Base-by-base conservation (phyloP, 2,888 invertebrate genomes). In the Orchestes rusci region DNA sequence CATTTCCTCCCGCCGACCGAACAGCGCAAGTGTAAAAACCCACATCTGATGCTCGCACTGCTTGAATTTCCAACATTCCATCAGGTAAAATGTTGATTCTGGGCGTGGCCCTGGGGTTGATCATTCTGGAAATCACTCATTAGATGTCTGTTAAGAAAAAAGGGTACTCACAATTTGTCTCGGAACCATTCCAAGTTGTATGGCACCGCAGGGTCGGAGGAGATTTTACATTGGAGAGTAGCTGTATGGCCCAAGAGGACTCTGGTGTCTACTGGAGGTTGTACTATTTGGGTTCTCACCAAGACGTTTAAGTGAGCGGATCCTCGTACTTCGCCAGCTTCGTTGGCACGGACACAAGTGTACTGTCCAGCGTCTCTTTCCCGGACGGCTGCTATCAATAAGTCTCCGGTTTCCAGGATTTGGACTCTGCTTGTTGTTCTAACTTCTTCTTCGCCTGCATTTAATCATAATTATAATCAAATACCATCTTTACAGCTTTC, bases 11-110 rank as follows among this genome's bases (percentile, higher is more conserved):
- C 13, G 86, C 80, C 36, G 94, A 91, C 53, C 82, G 80, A 29
- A 97, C 87, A 29, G 86, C 76, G 66, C 97, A 97, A 31, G 85
- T 84, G 71, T 99, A 99, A 52, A 82, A 80, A 37, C 97, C 97
- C 36, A 93, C 95, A 70, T 96, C 96, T 39, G 87, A 82, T 2
- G 92, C 90, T 48, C 92, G 76, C 37, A 90, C 91, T 16, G 91
- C 90, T 54, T 83, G 81, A 54, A 94, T 91, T 66, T 85, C 84
- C 54, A 95, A 70, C 16, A 88, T 88, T 4, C 93, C 94, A 63
- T 93, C 90, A 23, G 75, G 74, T 48, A 81, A 77, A 55, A 88
- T 79, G 63, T 78, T 80, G 44, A 88, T 77, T 45, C 89, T 75
- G 58, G 82, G 80, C 43, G 35, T 49, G 19, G 73, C 73, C 51